Conservation (phyloP, 2,113 vertebrate species). For the Anolis carolinensis region DNA sequence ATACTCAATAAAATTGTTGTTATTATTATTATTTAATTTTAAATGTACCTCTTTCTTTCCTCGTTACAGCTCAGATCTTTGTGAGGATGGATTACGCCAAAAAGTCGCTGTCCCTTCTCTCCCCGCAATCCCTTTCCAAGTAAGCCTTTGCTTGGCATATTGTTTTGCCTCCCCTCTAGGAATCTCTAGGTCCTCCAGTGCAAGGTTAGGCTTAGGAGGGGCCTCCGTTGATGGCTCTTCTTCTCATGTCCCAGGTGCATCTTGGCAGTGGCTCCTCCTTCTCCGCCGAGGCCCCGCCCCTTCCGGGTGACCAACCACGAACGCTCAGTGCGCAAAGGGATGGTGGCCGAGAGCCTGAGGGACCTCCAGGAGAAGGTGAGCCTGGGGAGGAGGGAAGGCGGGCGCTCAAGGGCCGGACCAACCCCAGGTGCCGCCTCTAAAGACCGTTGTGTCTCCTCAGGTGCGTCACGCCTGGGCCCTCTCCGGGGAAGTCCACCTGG, state of each 20-base stretch:
- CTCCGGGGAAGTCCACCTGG: constrained; percentile 68
- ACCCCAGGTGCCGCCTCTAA: no score
- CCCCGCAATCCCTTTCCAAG: constrained; percentile 81
- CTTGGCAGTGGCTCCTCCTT: constrained; percentile 71
- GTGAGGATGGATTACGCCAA: constrained; percentile 83
- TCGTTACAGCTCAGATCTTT: constrained; percentile 12
- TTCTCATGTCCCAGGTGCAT: constrained; percentile 73
- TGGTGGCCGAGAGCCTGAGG: constrained; percentile 75
- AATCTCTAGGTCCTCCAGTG: no score
- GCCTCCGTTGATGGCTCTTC: no score
- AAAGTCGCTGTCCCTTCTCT: constrained; percentile 81
- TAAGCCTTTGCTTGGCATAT: constrained; percentile 60
- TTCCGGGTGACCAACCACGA: constrained; percentile 84
- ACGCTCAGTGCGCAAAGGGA: constrained; percentile 82
- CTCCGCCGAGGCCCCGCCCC: constrained; percentile 66
- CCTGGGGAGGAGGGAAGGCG: no score
- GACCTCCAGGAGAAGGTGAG: constrained; percentile 88
- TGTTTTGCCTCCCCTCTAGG: no score
- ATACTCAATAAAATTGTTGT: no score
- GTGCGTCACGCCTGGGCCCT: constrained; percentile 72
- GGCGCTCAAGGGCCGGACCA: no score
- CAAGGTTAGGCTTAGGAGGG: no score
- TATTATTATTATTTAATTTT: no score
- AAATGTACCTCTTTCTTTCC: no score
- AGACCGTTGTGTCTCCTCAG: constrained; percentile 61